These are phyloP conservation scores for Potorous gilbertii DNA, from an alignment of 2,797 vertebrate genomes.

Conservation along the genomic window DNA sequence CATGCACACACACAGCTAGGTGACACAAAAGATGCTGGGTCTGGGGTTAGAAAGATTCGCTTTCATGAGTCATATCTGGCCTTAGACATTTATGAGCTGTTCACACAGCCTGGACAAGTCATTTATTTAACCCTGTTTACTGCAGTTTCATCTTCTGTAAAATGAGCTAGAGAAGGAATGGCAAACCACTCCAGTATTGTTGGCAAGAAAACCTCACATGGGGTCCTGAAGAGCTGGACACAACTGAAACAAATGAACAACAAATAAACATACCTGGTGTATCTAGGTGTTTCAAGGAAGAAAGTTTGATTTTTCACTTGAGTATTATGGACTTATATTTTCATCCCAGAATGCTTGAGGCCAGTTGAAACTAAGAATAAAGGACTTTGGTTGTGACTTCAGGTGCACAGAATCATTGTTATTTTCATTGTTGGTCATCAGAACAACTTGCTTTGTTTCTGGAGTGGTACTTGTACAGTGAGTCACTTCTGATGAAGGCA, in stretches of 20 bases:
- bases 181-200: background rate
- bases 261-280: background rate
- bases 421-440: background rate
- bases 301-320: background rate
- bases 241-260: background rate
- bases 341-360: background rate
- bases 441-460: background rate
- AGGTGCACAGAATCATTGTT: background rate
- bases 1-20: background rate
- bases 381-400: background rate
- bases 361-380: background rate
- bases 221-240: background rate
- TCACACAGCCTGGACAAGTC: background rate
- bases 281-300: background rate
- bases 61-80: background rate
- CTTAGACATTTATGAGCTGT: background rate
- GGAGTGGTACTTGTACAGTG: background rate
- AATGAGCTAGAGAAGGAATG: background rate
- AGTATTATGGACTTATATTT: background rate
- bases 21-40: background rate
- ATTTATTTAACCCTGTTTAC: background rate
- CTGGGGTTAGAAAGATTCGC: background rate
- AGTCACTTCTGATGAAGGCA: conserved; percentile 14
- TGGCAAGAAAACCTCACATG: background rate
- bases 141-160: background rate